Base-by-base conservation (phyloP, 1,140 invertebrate genomes). In the Lepeophtheirus salmonis region DNA sequence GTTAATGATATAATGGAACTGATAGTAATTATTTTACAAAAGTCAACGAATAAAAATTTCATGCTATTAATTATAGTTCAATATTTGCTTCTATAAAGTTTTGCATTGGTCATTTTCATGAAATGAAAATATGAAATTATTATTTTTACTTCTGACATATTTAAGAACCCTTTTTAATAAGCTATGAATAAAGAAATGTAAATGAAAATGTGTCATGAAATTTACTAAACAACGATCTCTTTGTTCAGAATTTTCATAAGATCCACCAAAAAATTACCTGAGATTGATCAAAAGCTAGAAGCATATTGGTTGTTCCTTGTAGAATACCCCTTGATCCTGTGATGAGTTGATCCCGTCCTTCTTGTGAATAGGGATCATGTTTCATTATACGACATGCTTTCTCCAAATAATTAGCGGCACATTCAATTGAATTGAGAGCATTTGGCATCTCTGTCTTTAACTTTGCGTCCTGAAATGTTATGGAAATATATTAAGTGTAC, bases 241-340 rank as follows among this genome's bases (percentile, higher is more conserved):
- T n/a, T n/a, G n/a, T n/a, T n/a, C n/a, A n/a, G n/a, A n/a, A n/a
- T n/a, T n/a, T n/a, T n/a, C n/a, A n/a, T n/a, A n/a, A n/a, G n/a
- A n/a, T n/a, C n/a, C n/a, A n/a, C n/a, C n/a, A n/a, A n/a, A n/a
- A n/a, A n/a, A n/a, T 53, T 2, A 99, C 95, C 80, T 98, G 95
- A 1, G 91, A 97, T 72, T 98, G 94, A 71, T 99, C 95, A 70
- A 98, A 98, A 70, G 90, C 95, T 0, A 98, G 75, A 56, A 98
- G 74, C 50, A 98, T 77, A 14, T 89, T 85, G 53, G 92, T 97
- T 13, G 95, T 98, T 59, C 94, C 95, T 77, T 97, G 92, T 30
- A 99, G 78, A 66, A 83, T 83, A 56, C 94, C 91, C 71, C 89
- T 79, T 55, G 89, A 89, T 51, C 90, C 90, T 76, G 94, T 89